Base-by-base conservation (phyloP, 2,888 invertebrate genomes). In the Strigamia crassipes region DNA sequence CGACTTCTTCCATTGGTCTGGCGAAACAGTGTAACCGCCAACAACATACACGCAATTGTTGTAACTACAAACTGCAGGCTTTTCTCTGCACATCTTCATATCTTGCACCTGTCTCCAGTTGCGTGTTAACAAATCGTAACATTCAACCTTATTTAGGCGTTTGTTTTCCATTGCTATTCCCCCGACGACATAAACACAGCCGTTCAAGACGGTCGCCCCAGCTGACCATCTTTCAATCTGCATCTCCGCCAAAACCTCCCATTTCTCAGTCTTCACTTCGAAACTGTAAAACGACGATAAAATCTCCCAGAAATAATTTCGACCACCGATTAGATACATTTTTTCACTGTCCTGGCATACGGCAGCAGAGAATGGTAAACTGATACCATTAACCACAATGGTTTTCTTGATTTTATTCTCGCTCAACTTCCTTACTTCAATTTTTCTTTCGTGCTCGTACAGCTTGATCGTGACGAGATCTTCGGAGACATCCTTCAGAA, bases 1-100 rank as follows among this genome's bases (percentile, higher is more conserved):
- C 3, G 41, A 13, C 18, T 79, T 79, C 23, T 38, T 42, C 38
- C 42, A 38, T 18, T 38, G 46, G 5, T 38, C 38, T 9, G 38
- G 42, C n/a, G 41, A 27, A 38, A 79, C 21, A 23, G 42, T 12
- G 23, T 79, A 79, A 9, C 79, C 79, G 12, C 79, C 79, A 42
- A 79, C 41, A 18, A 79, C 46, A 23, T 42, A 42, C 12, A 79
- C 10, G n/a, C 13, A 1, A 21, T 21, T 27, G 1, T 41, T 46
- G 13, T 18, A 15, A 42, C 23, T 23, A 21, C 41, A 21, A 21
- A 79, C 79, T 18, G 42, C 38, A 1, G 79, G 79, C 13, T 42
- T 38, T 13, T 42, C 79, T 9, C 46, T 5, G 15, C 79, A 27
- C 42, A 41, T 42, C 15, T 23, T 41, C 41, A 46, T 79, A 12